Evolutionary conservation across 2,113 vertebrate genomes (phyloP), one percentile per base, ranked within the genome.

Genomic region (Pangasianodon gigas): DNA sequence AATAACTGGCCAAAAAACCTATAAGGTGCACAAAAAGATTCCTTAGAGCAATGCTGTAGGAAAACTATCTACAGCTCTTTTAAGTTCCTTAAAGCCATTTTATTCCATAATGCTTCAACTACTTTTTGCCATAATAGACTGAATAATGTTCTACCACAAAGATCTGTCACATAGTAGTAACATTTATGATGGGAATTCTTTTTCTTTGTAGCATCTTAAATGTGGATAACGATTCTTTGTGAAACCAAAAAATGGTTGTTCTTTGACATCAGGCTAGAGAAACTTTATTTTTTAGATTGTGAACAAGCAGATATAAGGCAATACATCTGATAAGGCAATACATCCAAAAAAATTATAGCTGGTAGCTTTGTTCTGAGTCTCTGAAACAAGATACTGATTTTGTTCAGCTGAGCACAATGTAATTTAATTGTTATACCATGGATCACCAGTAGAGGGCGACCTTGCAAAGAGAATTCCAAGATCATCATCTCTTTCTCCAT

Each of bases 381-480:
- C 37, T 37, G 37, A 37, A 37, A 37, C 37, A 37, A 37, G 37
- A 1, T 37, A 37, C 0, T 79, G 54, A 80, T 19, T 6, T 6
- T 9, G 37, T 26, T 82, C 11, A 52, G 3, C 29, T 32, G 0
- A 83, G 1, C 2, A 3, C 7, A 18, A 29, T 24, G 19, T 21
- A 46, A 62, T 62, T 21, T 19, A 48, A 60, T 44, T 62, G 83
- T 85, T 58, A 19, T 71, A 77, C 32, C 86, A 21, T 14, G 48
- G 2, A 37, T 24, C 26, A 58, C 87, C 88, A 62, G 21, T 58
- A 89, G 85, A 87, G 80, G 85, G 46, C 11, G 19, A 21, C 52
- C 69, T 67, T 51, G 69, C 13, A 14, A 37, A 62, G 60, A 41
- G 54, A 75, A 82, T 21, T 74, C 8, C 26, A 44, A 51, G 51